Percentiles rank a stretch among this genome's conserved stretches.
These are phyloP conservation scores for Rhombomys opimus DNA, from an alignment of 2,113 vertebrate genomes.

Conservation along the genomic window DNA sequence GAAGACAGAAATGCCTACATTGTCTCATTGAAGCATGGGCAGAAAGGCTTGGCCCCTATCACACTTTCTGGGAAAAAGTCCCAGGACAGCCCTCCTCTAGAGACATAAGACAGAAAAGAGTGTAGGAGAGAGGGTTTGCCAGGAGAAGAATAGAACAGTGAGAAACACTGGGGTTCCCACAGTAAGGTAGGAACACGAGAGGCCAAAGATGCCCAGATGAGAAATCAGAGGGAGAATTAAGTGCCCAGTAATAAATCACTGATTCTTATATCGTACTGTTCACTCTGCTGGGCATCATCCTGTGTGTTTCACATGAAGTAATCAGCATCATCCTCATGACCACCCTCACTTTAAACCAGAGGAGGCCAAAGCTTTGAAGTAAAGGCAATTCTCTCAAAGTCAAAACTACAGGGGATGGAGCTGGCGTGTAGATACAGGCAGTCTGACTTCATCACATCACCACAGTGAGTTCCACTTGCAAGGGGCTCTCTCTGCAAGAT, in stretches of 20 bases:
- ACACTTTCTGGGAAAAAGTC: background rate
- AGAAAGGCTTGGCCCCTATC: background rate
- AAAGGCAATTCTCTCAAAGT: background rate
- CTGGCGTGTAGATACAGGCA: background rate
- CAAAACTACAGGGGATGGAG: background rate
- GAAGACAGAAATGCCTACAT: background rate
- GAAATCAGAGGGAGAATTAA: background rate
- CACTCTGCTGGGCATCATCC: background rate
- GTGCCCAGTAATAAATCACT: background rate
- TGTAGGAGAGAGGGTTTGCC: background rate
- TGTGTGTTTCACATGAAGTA: background rate
- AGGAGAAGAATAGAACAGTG: background rate
- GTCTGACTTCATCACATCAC: too few relatives aligned
- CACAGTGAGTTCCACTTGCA: background rate
- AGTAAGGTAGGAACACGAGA: background rate
- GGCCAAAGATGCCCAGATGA: background rate
- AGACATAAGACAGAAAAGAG: background rate
- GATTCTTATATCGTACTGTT: background rate
- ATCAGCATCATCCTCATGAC: background rate
- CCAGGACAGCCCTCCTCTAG: background rate
- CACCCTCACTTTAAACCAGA: background rate
- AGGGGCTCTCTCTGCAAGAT: background rate
- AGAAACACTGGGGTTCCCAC: background rate
- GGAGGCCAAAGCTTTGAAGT: background rate
- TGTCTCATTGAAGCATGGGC: background rate